A percentile compares a stretch with the other conserved stretches of the same genome.
Evolutionary conservation across 2,888 invertebrate species (phyloP).

Genomic region (Chrysotoxum bicinctum): DNA sequence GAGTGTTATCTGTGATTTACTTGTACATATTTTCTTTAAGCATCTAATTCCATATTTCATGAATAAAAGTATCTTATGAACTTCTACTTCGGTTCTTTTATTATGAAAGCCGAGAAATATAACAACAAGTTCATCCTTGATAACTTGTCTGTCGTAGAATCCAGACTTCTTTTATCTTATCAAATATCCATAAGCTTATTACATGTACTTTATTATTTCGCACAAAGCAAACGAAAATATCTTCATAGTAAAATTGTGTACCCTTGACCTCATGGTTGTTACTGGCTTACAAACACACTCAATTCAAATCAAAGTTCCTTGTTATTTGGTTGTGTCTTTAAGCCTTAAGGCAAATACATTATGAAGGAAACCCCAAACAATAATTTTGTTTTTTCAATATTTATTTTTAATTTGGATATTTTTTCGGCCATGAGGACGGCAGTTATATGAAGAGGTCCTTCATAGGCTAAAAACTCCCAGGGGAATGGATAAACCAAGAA

Average conservation of each 20-base stretch:
- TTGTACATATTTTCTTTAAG: too few relatives aligned
- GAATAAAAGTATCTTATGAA: too few relatives aligned
- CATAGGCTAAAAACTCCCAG: background rate
- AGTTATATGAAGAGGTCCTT: background rate
- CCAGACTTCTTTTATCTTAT: background rate
- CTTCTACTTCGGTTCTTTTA: too few relatives aligned
- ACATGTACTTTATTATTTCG: background rate
- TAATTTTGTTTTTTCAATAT: background rate
- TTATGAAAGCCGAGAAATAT: too few relatives aligned
- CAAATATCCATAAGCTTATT: background rate
- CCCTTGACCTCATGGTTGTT: background rate
- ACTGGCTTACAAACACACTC: background rate
- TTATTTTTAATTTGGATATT: constrained; percentile 25
- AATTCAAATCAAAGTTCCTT: constrained; percentile 5
- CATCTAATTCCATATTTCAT: too few relatives aligned
- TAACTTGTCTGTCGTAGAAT: background rate
- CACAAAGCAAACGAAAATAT: background rate
- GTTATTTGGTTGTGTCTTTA: background rate
- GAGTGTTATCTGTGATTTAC: too few relatives aligned
- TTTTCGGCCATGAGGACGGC: background rate
- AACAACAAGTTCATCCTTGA: too few relatives aligned
- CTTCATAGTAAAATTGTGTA: background rate
- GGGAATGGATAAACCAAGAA: background rate
- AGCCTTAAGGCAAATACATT: background rate
- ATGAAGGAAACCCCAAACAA: background rate